Evolutionary conservation across 2,797 vertebrate genomes (phyloP), one percentile per base, ranked within the genome.

Genomic region (Trachops cirrhosus): DNA sequence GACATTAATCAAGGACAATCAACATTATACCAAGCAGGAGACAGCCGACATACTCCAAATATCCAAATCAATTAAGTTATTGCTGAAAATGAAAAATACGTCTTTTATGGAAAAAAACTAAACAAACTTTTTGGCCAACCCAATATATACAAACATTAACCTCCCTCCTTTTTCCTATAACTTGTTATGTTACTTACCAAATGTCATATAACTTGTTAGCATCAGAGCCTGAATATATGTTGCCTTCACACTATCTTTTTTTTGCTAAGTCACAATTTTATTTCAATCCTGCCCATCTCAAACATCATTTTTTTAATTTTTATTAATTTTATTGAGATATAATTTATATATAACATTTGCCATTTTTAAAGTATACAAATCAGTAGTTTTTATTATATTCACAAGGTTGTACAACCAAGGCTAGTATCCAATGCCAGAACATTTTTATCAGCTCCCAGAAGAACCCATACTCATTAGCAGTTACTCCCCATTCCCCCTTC

Each of bases 141-240:
- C 59, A 64, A 64, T 74, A 74, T 57, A 74, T 9, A 62, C 14
- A 59, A 32, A 14, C 26, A 22, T 79, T 84, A 54, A 71, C 26
- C 54, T 79, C 4, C 39, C 22, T 57, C 89, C 19, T 50, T 9
- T 89, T 24, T 46, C 82, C 70, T 80, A 5, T 39, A 80, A 6
- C 59, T 83, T 70, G 50, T 92, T 79, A 71, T 26, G 5, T 91
- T 88, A 84, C 71, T 94, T 96, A 79, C 11, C 37, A 82, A 74
- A 87, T 3, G 74, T 83, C 16, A 9, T 57, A 37, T 10, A 70
- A 41, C 19, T 95, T 71, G 16, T 87, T 92, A 71, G 12, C 84
- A 50, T 80, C 29, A 91, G 29, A 29, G 2, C 24, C 78, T 86
- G 37, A 82, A 67, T 91, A 32, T 68, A 67, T 52, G 46, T 85